Conservation (phyloP, 2,888 invertebrate genomes). For the Drosophila phalerata region DNA sequence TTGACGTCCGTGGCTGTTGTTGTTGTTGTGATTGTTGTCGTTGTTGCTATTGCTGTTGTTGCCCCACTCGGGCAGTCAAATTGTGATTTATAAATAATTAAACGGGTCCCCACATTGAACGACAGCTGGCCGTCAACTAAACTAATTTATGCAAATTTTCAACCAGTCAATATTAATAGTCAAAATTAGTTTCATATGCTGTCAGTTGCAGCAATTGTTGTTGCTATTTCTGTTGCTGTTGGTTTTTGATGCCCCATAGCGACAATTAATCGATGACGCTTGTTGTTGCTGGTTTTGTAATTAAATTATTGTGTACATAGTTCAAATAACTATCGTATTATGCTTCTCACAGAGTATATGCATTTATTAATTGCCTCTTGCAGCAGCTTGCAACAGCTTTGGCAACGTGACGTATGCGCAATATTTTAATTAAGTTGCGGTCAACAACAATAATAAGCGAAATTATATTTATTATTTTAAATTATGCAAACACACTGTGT, state of each 20-base stretch:
- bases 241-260: constrained; percentile 30
- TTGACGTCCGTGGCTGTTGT: constrained; percentile 35
- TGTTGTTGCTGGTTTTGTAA: constrained; percentile 43
- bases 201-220: constrained; percentile 32
- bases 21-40: constrained; percentile 5
- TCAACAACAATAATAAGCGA: constrained; percentile 43
- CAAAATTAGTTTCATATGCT: constrained; percentile 50
- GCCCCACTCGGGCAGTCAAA: constrained; percentile 39
- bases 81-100: constrained; percentile 69
- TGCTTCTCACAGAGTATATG: constrained; percentile 3
- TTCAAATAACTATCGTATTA: constrained; percentile 41
- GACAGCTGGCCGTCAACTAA: constrained; percentile 56
- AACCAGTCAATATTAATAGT: constrained; percentile 58
- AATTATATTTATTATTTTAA: constrained; percentile 71
- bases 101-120: constrained; percentile 37
- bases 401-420: constrained; percentile 57
- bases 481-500: constrained; percentile 58
- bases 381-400: constrained; percentile 1
- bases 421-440: constrained; percentile 81
- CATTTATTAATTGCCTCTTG: constrained; percentile 39
- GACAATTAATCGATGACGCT: constrained; percentile 61
- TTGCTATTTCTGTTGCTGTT: constrained; percentile 33
- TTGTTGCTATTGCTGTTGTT: constrained; percentile 21
- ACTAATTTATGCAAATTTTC: constrained; percentile 67
- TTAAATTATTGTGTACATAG: constrained; percentile 49